Conservation (phyloP, 2,797 vertebrate species). For the Mastacembelus armatus region DNA sequence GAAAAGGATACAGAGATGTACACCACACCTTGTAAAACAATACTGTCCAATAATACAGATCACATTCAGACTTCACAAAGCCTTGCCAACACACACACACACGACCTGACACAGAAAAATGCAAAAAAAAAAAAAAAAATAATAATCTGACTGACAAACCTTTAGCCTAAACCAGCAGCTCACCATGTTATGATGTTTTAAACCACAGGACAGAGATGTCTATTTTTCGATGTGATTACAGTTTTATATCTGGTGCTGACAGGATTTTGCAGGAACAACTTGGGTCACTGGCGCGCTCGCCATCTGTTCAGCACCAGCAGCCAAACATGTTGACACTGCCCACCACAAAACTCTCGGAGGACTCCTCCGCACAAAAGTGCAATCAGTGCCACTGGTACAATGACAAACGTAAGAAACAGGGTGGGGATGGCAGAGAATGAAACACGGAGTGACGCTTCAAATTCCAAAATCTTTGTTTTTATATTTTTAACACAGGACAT, state of each 20-base stretch:
- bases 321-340: slow-evolving; percentile 44
- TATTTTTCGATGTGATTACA: slow-evolving; percentile 22
- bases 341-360: slow-evolving; percentile 19
- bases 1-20: not conserved
- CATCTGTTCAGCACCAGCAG: slow-evolving; percentile 68
- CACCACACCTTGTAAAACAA: slow-evolving; percentile 4
- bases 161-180: slow-evolving; percentile 14
- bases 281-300: slow-evolving; percentile 24
- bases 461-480: slow-evolving; percentile 6
- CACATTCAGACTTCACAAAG: too few species aligned
- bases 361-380: slow-evolving; percentile 34
- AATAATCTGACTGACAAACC: slow-evolving; percentile 17
- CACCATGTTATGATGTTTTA: not conserved
- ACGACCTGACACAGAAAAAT: not conserved
- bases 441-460: not conserved
- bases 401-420: slow-evolving; percentile 27
- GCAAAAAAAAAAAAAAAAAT: too few species aligned
- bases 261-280: slow-evolving; percentile 39
- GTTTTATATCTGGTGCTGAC: slow-evolving; percentile 19
- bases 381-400: slow-evolving; percentile 37
- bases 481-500: slow-evolving; percentile 4
- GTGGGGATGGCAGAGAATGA: not conserved
- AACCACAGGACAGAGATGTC: not conserved
- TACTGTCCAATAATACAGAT: too few species aligned
- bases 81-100: slow-evolving; percentile 4